Base-by-base conservation (phyloP, 2,888 invertebrate genomes). In the Eupithecia dodoneata region DNA sequence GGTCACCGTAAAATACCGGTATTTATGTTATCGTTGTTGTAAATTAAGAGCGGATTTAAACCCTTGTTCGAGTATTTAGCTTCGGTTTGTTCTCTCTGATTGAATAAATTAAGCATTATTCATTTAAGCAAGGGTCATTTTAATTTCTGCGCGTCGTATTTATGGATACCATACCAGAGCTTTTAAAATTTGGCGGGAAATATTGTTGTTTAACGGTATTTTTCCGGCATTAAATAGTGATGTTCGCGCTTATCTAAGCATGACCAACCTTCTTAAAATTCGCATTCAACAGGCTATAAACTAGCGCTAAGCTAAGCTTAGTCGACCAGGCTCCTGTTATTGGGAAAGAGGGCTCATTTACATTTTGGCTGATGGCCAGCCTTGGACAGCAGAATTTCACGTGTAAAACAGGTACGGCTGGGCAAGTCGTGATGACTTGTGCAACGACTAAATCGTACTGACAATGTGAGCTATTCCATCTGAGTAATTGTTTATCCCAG, bases 351-450 rank as follows among this genome's bases (percentile, higher is more conserved):
- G 81, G 76, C 80, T 82, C 76, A 84, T 86, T 86, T 83, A 79
- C 83, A 86, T 86, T 81, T 87, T 90, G 89, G 90, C 88, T 76
- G 44, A 3, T 42, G 55, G 75, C 76, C 75, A 75, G 67, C 30
- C n/a, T 42, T 12, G 63, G 65, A 13, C 66, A 73, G 7, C 65
- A n/a, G 10, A 45, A 18, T 10, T 69, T 69, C 4, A 18, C 44
- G 45, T 69, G 69, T 42, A 18, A 69, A 69, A 44, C 44, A 42
- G 69, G 69, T 69, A 10, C 30, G 18, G 9, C 59, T 63, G 12
- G 4, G 59, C 4, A 63, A 30, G 30, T 4, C 30, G 18, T 63
- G 66, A 42, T 66, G 41, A 42, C 42, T 3, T 66, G 15, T 66
- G 66, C 66, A 59, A 59, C n/a, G 42, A 41, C 30, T 2, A 59